Evolutionary conservation across 2,113 vertebrate genomes (phyloP).

Genomic region (Danionella cerebrum): DNA sequence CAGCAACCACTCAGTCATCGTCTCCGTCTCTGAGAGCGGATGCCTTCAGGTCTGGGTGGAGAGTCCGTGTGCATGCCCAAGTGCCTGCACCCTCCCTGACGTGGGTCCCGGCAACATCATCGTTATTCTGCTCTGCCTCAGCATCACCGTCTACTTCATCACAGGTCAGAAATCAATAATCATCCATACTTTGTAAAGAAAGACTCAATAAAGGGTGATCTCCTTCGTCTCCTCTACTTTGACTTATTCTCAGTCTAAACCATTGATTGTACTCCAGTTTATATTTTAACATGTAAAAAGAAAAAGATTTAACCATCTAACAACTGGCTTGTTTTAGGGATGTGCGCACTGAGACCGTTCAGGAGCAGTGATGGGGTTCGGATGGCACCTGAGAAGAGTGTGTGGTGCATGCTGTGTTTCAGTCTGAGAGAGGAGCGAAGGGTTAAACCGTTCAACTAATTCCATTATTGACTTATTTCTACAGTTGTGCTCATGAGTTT

Average conservation of each 20-base stretch:
- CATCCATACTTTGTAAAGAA: too few relatives aligned
- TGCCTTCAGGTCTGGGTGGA: slow-evolving; percentile 61
- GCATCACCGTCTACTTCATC: slow-evolving; percentile 54
- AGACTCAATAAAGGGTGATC: too few relatives aligned
- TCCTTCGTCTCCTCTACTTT: too few relatives aligned
- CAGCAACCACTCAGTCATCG: slow-evolving; percentile 36
- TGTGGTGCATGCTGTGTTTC: slow-evolving; percentile 64
- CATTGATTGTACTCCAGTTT: too few relatives aligned
- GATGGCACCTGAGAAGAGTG: slow-evolving; percentile 58
- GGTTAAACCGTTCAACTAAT: too few relatives aligned
- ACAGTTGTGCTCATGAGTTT: too few relatives aligned
- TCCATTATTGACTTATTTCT: too few relatives aligned
- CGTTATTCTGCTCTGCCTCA: slow-evolving; percentile 60
- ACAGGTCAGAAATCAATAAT: slow-evolving; percentile 61
- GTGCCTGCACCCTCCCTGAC: slow-evolving; percentile 54
- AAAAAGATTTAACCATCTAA: too few relatives aligned
- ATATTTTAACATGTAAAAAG: too few relatives aligned
- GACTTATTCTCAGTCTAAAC: too few relatives aligned
- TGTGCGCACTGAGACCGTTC: slow-evolving; percentile 55
- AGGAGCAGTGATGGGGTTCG: slow-evolving; percentile 54
- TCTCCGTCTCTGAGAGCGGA: slow-evolving; percentile 32
- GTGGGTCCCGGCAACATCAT: slow-evolving; percentile 62
- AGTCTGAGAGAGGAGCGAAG: slow-evolving; percentile 25
- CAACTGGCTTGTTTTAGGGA: too few relatives aligned
- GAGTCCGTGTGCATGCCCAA: slow-evolving; percentile 63